Percentiles rank a stretch among this genome's conserved stretches.
Conservation (phyloP, 2,888 invertebrate species). For the Ormyrus pomaceus region DNA sequence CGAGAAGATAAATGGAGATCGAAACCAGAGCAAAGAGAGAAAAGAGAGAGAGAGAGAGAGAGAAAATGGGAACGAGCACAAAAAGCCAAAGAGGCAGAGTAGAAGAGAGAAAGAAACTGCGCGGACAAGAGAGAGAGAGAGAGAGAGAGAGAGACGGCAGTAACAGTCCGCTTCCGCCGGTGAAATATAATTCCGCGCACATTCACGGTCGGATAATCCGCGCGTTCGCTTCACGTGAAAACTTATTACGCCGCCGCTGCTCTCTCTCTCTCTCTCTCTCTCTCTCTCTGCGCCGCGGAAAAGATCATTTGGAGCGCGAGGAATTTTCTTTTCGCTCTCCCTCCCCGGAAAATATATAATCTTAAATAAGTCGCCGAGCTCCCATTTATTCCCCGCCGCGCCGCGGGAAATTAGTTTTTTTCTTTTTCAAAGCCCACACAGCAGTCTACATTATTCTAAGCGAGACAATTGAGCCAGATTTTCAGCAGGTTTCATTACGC, state of each 20-base stretch:
- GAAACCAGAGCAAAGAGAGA: conserved; percentile 45
- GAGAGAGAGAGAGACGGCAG: conserved; percentile 54
- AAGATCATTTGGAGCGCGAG: too few relatives aligned
- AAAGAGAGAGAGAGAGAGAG: conserved; percentile 19
- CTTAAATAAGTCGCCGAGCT: too few relatives aligned
- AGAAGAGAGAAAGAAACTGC: conserved; percentile 25
- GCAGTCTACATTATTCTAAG: too few relatives aligned
- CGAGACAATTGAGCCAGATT: too few relatives aligned
- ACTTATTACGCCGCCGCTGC: conserved; percentile 69
- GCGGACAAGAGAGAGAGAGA: neutral
- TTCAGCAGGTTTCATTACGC: too few relatives aligned
- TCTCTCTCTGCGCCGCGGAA: conserved; percentile 45
- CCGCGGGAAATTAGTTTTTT: too few relatives aligned
- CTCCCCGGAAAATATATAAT: conserved; percentile 30
- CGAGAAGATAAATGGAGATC: conserved; percentile 47
- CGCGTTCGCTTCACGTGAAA: conserved; percentile 72
- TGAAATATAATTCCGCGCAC: conserved; percentile 74
- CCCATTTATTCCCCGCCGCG: conserved; percentile 48
- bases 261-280: conserved; percentile 34
- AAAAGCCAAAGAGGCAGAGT: conserved; percentile 51
- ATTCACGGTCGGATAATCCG: conserved; percentile 74
- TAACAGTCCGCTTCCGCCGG: conserved; percentile 73
- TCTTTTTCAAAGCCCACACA: too few relatives aligned
- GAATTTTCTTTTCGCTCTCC: neutral
- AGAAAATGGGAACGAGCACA: conserved; percentile 48